Evolutionary conservation across 2,113 vertebrate genomes (phyloP), one percentile per base, ranked within the genome.

Genomic region (Phyllostomus discolor): DNA sequence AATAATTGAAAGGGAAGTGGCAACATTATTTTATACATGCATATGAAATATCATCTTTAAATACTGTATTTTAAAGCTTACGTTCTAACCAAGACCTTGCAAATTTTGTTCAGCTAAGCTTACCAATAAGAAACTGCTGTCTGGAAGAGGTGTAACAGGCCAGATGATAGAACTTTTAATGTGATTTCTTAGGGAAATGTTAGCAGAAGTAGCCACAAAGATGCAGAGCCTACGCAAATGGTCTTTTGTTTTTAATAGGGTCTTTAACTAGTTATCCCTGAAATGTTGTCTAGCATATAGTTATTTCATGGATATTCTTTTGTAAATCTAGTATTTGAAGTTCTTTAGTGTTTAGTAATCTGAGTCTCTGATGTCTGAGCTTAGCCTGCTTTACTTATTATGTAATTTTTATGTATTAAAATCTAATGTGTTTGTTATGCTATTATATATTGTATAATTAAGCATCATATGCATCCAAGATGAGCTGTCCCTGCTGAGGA

Each of bases 371-470:
- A 64, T 89, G 95, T 96, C 81, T 92, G 87, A 96, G 52, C 50
- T 84, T 88, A 72, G 93, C 67, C 35, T 97, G 0, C 96, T 98
- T 98, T 16, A 38, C 82, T 95, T n/a, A 22, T 81, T 93, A 31
- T 66, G 19, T 59, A 62, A 43, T 62, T 82, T 43, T 62, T 82
- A 64, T 22, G 3, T 35, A 52, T 52, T 52, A 79, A 79, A 35
- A 52, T 79, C n/a, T 48, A 48, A 48, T 20, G 15, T n/a, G 19
- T 52, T 78, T 12, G 43, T 31, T 76, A 50, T 20, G 75, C 52
- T 79, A 46, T 48, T 76, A 52, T 52, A 28, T 43, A 48, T 33
- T 76, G 48, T 76, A 17, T 64, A 90, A 94, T 97, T 89, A 95
- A 86, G 43, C 46, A 8, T 95, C 91, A 46, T 81, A 14, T 26